These are phyloP conservation scores for Oophaga pumilio DNA, from an alignment of 2,113 vertebrate species.

Conservation along the genomic window DNA sequence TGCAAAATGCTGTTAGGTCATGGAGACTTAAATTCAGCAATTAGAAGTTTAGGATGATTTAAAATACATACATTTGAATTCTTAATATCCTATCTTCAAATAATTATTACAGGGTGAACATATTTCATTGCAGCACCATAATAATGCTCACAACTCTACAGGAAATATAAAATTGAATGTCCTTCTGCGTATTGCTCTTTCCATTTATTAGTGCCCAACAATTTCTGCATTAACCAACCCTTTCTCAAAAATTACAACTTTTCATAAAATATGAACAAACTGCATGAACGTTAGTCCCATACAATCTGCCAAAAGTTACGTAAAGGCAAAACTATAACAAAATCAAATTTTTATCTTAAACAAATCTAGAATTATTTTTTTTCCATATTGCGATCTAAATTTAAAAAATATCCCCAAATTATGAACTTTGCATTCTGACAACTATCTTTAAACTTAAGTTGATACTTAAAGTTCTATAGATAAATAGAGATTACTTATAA, in stretches of 20 bases:
- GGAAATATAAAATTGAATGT: not conserved
- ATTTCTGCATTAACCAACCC: too few relatives aligned
- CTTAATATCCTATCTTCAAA: constrained; percentile 1
- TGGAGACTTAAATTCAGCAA: constrained; percentile 27
- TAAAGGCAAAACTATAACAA: too few relatives aligned
- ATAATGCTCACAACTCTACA: not conserved
- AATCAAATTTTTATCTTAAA: too few relatives aligned
- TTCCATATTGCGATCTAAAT: too few relatives aligned
- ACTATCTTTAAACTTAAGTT: too few relatives aligned
- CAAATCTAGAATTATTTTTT: too few relatives aligned
- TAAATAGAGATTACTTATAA: too few relatives aligned
- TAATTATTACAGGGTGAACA: not conserved
- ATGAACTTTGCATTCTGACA: too few relatives aligned
- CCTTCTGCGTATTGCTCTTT: not conserved
- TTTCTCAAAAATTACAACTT: not conserved
- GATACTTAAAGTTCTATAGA: too few relatives aligned
- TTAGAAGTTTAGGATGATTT: constrained; percentile 15
- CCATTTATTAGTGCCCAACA: not conserved
- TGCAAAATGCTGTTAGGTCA: constrained; percentile 32
- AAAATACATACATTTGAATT: constrained; percentile 20
- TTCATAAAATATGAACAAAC: not conserved
- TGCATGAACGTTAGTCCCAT: not conserved
- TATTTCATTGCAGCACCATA: not conserved
- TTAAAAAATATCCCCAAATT: too few relatives aligned
- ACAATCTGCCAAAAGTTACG: too few relatives aligned